A percentile compares a stretch with the other conserved stretches of the same genome.
Evolutionary conservation across 2,113 vertebrate genomes (phyloP).

Genomic region (Plecotus auritus): DNA sequence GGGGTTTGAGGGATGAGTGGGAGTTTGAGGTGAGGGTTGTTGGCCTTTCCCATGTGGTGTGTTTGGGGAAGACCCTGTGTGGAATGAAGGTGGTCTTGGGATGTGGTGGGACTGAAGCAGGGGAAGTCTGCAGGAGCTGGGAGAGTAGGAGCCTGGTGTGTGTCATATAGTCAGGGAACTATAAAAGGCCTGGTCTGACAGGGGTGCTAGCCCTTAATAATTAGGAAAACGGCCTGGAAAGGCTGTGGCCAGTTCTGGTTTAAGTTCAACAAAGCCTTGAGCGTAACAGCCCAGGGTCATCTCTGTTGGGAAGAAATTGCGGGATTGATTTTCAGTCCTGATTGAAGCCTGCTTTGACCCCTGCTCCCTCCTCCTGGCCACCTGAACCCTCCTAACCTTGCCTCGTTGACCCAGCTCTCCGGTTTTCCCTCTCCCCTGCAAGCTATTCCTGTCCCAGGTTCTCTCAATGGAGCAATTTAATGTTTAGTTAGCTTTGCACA

Average conservation of each 20-base stretch:
- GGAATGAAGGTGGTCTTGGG: neutral
- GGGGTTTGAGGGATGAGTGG: neutral
- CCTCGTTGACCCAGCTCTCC: neutral
- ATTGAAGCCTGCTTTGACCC: neutral
- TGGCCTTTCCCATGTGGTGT: neutral
- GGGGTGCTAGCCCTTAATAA: conserved; percentile 1
- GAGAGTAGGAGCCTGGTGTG: neutral
- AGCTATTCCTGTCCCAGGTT: neutral
- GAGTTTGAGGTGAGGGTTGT: neutral
- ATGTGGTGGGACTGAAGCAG: neutral
- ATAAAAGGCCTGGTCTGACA: neutral
- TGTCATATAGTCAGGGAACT: neutral
- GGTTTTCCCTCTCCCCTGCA: neutral
- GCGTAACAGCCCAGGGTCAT: neutral
- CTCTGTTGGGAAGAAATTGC: conserved; percentile 3
- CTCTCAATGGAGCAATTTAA: neutral
- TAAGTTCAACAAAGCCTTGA: conserved; percentile 37
- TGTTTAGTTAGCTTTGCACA: neutral
- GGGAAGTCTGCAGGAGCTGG: neutral
- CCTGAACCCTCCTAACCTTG: neutral
- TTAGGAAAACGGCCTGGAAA: conserved; percentile 2
- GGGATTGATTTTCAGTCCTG: conserved; percentile 14
- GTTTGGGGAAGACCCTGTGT: neutral
- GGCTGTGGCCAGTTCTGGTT: conserved; percentile 15
- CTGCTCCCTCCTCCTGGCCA: neutral